Percentiles rank a stretch among this genome's conserved stretches.
Conservation (phyloP, 1,140 invertebrate species). For the Paralvinella palmiformis region DNA sequence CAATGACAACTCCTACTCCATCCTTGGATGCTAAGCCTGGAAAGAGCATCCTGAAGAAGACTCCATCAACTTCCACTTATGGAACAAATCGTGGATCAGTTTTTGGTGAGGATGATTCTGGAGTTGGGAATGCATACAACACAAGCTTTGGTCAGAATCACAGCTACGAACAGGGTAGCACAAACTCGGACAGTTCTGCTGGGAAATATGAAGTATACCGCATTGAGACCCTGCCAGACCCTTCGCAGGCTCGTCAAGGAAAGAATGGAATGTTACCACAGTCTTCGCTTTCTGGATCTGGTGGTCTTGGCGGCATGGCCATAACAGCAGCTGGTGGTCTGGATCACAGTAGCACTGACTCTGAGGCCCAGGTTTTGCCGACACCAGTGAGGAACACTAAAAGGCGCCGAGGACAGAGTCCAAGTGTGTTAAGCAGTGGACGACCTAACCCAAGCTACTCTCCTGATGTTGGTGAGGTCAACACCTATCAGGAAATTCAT, state of each 20-base stretch:
- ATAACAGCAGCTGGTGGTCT: neutral
- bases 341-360: slow-evolving; percentile 7
- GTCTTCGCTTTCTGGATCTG: too few species aligned
- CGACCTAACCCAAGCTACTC: neutral
- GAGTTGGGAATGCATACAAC: neutral
- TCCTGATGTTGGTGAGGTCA: neutral
- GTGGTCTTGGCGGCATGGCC: neutral
- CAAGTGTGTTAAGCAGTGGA: neutral
- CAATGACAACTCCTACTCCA: neutral
- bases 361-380: neutral
- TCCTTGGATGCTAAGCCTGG: slow-evolving; percentile 6
- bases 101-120: neutral
- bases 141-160: neutral
- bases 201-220: neutral
- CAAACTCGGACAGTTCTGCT: neutral
- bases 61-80: neutral
- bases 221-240: neutral
- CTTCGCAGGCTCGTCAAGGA: too few species aligned
- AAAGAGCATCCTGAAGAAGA: slow-evolving; percentile 5
- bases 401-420: neutral
- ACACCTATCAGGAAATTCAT: too few species aligned
- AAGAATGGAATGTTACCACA: too few species aligned
- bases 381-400: neutral
- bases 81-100: neutral
- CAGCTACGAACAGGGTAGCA: slow-evolving; percentile 4